phyloP scores from a whole-genome alignment of 2,797 vertebrate species.

The Vultur gryphus region DNA sequence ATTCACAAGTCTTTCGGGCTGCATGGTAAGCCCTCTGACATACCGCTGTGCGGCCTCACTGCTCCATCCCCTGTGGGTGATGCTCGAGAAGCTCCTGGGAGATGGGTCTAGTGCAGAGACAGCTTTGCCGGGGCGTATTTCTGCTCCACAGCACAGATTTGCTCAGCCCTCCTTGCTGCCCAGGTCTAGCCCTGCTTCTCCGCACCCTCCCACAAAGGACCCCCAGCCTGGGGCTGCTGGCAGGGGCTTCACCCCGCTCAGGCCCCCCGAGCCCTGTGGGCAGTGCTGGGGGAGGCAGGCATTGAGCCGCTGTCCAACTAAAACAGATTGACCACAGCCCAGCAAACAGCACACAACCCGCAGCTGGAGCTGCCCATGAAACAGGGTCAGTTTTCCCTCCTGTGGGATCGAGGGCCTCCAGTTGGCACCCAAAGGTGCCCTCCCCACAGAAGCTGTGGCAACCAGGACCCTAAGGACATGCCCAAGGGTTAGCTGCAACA shows the following conservation, averaged over 20 bases:
- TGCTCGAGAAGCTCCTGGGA: not conserved
- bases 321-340: not conserved
- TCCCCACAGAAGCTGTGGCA: not conserved
- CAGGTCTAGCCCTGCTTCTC: not conserved
- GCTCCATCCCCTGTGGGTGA: not conserved
- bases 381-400: not conserved
- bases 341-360: not conserved
- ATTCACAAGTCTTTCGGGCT: fast-evolving
- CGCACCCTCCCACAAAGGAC: fast-evolving
- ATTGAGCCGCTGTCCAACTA: fast-evolving
- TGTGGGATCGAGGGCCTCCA: fast-evolving
- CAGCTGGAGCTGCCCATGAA: fast-evolving
- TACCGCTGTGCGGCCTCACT: fast-evolving
- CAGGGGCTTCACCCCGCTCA: fast-evolving
- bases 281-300: not conserved
- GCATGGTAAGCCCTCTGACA: fast-evolving
- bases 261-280: too few species aligned
- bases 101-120: fast-evolving
- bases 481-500: not conserved
- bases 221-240: not conserved
- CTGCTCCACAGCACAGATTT: not conserved
- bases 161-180: not conserved
- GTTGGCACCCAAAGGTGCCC: not conserved
- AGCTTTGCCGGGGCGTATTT: fast-evolving
- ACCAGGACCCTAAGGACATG: fast-evolving